Conservation (phyloP, 2,888 invertebrate genomes). For the Exephanes ischioxanthus region DNA sequence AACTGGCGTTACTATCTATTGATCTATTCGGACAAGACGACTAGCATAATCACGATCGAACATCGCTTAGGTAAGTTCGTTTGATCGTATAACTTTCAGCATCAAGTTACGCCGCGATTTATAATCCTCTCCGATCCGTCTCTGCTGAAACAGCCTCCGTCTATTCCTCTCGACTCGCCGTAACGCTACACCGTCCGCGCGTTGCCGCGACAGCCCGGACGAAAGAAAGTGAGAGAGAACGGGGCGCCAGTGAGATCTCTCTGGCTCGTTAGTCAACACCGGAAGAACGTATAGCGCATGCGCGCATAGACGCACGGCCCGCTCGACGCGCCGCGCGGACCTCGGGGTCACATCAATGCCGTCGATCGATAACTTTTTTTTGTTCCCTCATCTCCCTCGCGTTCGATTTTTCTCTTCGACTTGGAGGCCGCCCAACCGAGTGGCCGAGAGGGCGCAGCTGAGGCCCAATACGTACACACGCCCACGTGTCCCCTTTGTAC, state of each 20-base stretch:
- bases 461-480: conserved; percentile 49
- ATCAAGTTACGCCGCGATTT: not conserved
- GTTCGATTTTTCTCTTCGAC: conserved; percentile 32
- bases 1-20: conserved; percentile 64
- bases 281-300: conserved; percentile 29
- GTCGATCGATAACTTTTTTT: conserved; percentile 19
- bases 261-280: conserved; percentile 15
- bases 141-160: not conserved
- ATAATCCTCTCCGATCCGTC: not conserved
- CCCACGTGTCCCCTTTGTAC: conserved; percentile 75
- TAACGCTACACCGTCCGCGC: conserved; percentile 1
- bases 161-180: not conserved
- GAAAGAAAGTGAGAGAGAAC: conserved; percentile 3
- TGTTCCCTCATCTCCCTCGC: not conserved
- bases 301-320: not conserved
- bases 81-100: not conserved
- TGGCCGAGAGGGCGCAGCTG: conserved; percentile 1
- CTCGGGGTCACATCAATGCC: conserved; percentile 42
- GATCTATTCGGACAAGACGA: conserved; percentile 60
- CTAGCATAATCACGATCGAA: conserved; percentile 30
- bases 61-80: too few species aligned
- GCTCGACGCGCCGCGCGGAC: conserved; percentile 22
- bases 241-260: conserved; percentile 8
- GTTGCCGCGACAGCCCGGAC: not conserved
- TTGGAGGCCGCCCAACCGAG: not conserved